Conservation (phyloP, 2,797 vertebrate genomes). For the Xenentodon cancila region DNA sequence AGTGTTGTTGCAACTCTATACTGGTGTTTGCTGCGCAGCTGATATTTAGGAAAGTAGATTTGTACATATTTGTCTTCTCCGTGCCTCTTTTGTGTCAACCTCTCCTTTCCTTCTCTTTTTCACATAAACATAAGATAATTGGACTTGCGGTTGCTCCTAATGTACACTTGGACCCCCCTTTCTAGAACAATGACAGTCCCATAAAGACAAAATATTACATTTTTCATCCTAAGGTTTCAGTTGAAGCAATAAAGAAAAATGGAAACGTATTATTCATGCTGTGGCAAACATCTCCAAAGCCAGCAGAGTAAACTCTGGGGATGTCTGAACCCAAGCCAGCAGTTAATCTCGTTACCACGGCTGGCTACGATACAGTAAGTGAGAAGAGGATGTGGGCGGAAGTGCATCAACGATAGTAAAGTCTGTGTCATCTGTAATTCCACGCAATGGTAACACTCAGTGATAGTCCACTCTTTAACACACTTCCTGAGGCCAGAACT, state of each 20-base stretch:
- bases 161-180: too few species aligned
- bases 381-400: conserved; percentile 36
- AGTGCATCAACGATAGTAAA: conserved; percentile 31
- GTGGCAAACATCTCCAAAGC: conserved; percentile 15
- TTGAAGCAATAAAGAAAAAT: not conserved
- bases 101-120: too few species aligned
- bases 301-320: conserved; percentile 6
- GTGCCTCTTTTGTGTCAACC: too few species aligned
- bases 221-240: not conserved
- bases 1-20: too few species aligned
- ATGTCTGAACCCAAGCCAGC: conserved; percentile 21
- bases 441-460: conserved; percentile 35
- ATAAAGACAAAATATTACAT: not conserved
- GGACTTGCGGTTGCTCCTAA: too few species aligned
- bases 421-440: conserved; percentile 48
- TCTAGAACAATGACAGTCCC: too few species aligned
- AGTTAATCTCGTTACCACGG: conserved; percentile 54
- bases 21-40: too few species aligned
- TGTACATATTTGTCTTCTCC: too few species aligned
- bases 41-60: too few species aligned
- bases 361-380: conserved; percentile 13
- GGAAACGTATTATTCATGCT: conserved; percentile 1
- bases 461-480: conserved; percentile 42
- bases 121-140: too few species aligned
- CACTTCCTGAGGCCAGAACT: conserved; percentile 48